These are phyloP conservation scores for Pipistrellus nathusii DNA, from an alignment of 2,797 vertebrate genomes.

Conservation along the genomic window DNA sequence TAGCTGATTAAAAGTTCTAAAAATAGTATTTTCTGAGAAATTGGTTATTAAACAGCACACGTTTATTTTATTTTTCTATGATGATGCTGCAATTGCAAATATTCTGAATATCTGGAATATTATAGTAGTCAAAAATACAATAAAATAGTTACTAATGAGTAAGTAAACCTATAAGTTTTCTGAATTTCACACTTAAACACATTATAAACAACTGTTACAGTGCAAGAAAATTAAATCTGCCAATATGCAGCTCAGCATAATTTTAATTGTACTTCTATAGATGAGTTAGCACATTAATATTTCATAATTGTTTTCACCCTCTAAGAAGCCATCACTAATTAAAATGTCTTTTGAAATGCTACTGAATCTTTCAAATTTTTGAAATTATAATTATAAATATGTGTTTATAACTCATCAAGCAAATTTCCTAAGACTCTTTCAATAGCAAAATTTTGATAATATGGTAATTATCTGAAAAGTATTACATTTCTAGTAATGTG, in stretches of 20 bases:
- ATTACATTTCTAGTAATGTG: background rate
- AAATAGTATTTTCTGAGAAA: background rate
- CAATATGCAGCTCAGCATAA: background rate
- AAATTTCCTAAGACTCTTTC: slow-evolving; percentile 2
- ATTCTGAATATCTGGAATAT: background rate
- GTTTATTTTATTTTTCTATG: too few relatives aligned
- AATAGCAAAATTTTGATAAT: background rate
- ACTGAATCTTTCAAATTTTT: slow-evolving; percentile 16
- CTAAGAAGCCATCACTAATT: slow-evolving; percentile 36
- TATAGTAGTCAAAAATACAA: background rate
- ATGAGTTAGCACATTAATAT: slow-evolving; percentile 25
- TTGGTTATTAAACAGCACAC: too few relatives aligned
- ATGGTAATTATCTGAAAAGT: slow-evolving; percentile 1
- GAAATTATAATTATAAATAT: slow-evolving; percentile 29
- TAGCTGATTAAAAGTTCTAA: background rate
- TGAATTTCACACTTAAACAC: slow-evolving; percentile 24
- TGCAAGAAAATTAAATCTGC: slow-evolving; percentile 22
- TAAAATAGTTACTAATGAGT: background rate
- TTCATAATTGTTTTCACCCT: slow-evolving; percentile 8
- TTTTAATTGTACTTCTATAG: slow-evolving; percentile 33
- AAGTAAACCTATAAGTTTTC: background rate
- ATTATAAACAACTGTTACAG: background rate
- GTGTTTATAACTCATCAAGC: background rate
- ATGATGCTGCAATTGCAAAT: background rate
- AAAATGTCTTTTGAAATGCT: slow-evolving; percentile 52